Conservation (phyloP, 2,888 invertebrate species). For the Dynastes maya region DNA sequence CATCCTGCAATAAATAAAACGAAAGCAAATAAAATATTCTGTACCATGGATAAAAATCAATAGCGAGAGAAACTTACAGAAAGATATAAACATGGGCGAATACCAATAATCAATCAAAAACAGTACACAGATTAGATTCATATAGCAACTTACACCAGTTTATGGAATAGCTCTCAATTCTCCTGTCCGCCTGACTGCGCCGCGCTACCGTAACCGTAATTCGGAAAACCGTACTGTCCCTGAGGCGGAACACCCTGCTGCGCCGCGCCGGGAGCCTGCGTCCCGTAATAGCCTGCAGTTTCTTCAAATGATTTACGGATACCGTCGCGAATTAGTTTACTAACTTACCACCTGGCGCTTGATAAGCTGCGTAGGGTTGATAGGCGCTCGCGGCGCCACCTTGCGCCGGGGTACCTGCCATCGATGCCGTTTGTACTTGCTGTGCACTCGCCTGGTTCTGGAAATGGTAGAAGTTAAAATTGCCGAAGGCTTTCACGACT, state of each 20-base stretch:
- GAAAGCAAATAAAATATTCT: conserved; percentile 1
- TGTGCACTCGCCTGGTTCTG: conserved; percentile 56
- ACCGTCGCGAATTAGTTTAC: not conserved
- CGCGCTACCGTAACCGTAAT: conserved; percentile 68
- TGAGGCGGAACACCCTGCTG: conserved; percentile 67
- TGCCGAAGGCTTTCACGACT: not conserved
- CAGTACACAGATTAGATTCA: no score
- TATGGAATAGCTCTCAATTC: conserved; percentile 49
- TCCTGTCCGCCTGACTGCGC: conserved; percentile 54
- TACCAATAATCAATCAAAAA: conserved; percentile 30
- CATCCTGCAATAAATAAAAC: conserved; percentile 40
- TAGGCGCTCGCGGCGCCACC: conserved; percentile 60
- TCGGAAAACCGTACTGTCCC: conserved; percentile 69
- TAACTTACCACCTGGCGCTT: conserved; percentile 65
- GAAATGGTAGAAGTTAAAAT: conserved; percentile 10
- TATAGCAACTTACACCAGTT: conserved; percentile 27
- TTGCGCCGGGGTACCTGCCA: conserved; percentile 59
- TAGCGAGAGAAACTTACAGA: conserved; percentile 13
- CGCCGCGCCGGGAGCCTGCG: conserved; percentile 63
- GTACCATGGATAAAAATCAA: conserved; percentile 14
- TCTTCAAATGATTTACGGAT: conserved; percentile 44
- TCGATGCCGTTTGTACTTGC: conserved; percentile 58
- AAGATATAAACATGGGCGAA: conserved; percentile 13
- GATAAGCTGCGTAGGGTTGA: conserved; percentile 67
- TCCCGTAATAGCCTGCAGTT: conserved; percentile 66